Evolutionary conservation across 2,888 invertebrate genomes (phyloP).

Genomic region (Thereva nobilitata): DNA sequence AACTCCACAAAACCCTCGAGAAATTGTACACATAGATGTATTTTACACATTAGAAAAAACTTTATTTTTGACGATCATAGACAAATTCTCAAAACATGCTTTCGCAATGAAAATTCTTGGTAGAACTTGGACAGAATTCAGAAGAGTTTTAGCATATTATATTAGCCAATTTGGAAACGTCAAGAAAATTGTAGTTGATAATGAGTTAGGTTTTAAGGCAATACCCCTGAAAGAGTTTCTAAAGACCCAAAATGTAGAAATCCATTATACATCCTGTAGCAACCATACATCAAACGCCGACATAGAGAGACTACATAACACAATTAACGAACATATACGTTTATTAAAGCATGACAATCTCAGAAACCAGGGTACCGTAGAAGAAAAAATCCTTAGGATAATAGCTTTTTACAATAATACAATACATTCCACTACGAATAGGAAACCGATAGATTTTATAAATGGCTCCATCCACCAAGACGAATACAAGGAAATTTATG

Average conservation of each 20-base stretch:
- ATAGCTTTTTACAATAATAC: constrained; percentile 44
- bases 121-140: constrained; percentile 42
- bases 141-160: constrained; percentile 39
- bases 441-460: constrained; percentile 15
- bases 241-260: constrained; percentile 31
- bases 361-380: constrained; percentile 33
- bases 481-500: constrained; percentile 18
- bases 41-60: constrained; percentile 41
- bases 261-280: constrained; percentile 42
- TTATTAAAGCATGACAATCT: constrained; percentile 41
- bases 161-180: constrained; percentile 38
- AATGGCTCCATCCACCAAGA: constrained; percentile 23
- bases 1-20: constrained; percentile 43
- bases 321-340: constrained; percentile 43
- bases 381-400: constrained; percentile 42
- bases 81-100: constrained; percentile 45
- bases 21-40: constrained; percentile 45
- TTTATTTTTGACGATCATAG: constrained; percentile 44
- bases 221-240: constrained; percentile 41
- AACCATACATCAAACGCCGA: constrained; percentile 43
- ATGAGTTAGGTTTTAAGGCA: constrained; percentile 43
- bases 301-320: constrained; percentile 42
- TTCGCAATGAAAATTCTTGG: constrained; percentile 41
- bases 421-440: constrained; percentile 30
- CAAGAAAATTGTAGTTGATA: constrained; percentile 40